Percentiles rank a stretch among this genome's conserved stretches.
These are phyloP conservation scores for Peromyscus leucopus DNA, from an alignment of 2,113 vertebrate genomes.

Conservation along the genomic window DNA sequence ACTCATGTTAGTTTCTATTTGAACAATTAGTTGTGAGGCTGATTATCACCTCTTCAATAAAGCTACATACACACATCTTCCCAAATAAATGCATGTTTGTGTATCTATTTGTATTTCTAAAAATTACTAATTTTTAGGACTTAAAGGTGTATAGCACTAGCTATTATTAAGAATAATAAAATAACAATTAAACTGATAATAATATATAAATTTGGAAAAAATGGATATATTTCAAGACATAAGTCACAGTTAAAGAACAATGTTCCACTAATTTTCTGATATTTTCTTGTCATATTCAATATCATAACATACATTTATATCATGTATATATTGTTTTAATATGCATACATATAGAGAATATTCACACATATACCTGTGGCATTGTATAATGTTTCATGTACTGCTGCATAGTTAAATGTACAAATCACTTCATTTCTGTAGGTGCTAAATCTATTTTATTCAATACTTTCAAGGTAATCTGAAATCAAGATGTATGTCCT, in stretches of 20 bases:
- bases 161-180: background rate
- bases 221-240: background rate
- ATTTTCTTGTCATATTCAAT: background rate
- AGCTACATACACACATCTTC: background rate
- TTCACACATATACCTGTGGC: background rate
- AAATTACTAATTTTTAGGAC: background rate
- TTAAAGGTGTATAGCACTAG: background rate
- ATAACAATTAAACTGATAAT: background rate
- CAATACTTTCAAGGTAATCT: background rate
- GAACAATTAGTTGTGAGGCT: background rate
- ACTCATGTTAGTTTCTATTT: background rate
- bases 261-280: background rate
- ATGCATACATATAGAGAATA: background rate
- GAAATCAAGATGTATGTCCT: background rate
- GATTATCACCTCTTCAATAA: background rate
- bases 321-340: background rate
- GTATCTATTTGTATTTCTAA: conserved; percentile 17
- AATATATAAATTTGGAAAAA: background rate
- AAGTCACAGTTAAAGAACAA: background rate
- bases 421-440: conserved; percentile 17
- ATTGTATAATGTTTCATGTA: background rate
- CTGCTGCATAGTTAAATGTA: background rate
- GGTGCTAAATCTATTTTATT: conserved; percentile 9
- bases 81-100: background rate
- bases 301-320: background rate